Evolutionary conservation across 2,888 invertebrate genomes (phyloP).

Genomic region (Diaprepes abbreviatus): DNA sequence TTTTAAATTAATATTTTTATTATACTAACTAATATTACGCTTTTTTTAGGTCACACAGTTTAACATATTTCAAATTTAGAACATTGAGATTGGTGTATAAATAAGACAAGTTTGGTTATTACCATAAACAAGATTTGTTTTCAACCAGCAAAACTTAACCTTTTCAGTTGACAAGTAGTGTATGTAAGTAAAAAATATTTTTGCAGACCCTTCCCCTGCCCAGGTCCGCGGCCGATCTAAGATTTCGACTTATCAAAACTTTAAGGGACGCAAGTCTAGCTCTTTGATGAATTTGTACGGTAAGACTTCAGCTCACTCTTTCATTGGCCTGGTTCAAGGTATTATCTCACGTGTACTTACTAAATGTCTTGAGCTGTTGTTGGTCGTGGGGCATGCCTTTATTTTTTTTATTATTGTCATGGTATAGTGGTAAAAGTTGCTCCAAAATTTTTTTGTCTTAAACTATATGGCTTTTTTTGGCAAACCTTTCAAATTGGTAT

Average conservation of each 20-base stretch:
- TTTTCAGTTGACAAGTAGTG: slow-evolving; percentile 54
- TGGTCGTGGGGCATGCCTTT: slow-evolving; percentile 50
- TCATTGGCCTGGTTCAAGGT: slow-evolving; percentile 56
- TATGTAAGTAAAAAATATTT: slow-evolving; percentile 73
- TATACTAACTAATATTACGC: too few relatives aligned
- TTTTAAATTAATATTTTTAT: too few relatives aligned
- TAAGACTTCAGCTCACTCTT: slow-evolving; percentile 73
- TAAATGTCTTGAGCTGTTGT: slow-evolving; percentile 50
- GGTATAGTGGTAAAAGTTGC: slow-evolving; percentile 33
- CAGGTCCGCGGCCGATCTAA: slow-evolving; percentile 87
- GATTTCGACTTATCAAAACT: slow-evolving; percentile 89
- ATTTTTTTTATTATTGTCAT: slow-evolving; percentile 31
- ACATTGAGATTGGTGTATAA: too few relatives aligned
- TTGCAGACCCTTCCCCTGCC: slow-evolving; percentile 86
- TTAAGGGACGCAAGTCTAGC: slow-evolving; percentile 93
- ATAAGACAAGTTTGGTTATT: slow-evolving; percentile 5
- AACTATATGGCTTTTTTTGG: too few relatives aligned
- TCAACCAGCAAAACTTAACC: neutral
- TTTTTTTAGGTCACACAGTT: too few relatives aligned
- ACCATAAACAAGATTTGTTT: neutral
- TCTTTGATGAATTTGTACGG: slow-evolving; percentile 96
- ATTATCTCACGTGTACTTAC: slow-evolving; percentile 40
- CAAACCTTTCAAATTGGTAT: too few relatives aligned
- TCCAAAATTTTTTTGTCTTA: too few relatives aligned
- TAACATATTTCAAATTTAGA: too few relatives aligned